Conservation (phyloP, 2,113 vertebrate genomes). For the Pelmatolapia mariae region DNA sequence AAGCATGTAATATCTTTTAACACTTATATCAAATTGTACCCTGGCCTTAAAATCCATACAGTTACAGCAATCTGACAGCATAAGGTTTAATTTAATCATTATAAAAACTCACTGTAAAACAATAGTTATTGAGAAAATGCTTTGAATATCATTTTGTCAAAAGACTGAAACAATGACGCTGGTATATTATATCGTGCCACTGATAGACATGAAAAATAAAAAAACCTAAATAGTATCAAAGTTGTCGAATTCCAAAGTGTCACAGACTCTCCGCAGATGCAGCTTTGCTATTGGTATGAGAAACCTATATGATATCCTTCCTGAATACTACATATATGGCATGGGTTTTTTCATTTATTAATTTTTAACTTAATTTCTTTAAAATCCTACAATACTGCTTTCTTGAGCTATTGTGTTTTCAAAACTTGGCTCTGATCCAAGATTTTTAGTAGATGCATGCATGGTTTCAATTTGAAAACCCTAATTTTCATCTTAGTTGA, state of each 20-base stretch:
- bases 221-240: neutral
- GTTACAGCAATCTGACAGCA: neutral
- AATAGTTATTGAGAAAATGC: neutral
- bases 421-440: rapidly evolving
- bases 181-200: neutral
- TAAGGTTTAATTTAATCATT: neutral
- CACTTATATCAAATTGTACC: neutral
- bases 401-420: neutral
- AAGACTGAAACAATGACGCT: neutral
- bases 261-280: neutral
- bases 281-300: neutral
- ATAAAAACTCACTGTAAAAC: neutral
- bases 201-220: neutral
- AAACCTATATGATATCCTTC: neutral
- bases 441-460: neutral
- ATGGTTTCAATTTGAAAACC: neutral
- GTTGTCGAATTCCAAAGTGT: neutral
- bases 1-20: neutral
- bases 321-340: neutral
- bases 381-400: rapidly evolving
- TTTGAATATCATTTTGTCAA: neutral
- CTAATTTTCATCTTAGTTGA: neutral
- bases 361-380: neutral
- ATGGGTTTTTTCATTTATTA: neutral
- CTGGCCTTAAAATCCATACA: neutral